Conservation (phyloP, 2,888 invertebrate species). For the Apamea monoglypha region DNA sequence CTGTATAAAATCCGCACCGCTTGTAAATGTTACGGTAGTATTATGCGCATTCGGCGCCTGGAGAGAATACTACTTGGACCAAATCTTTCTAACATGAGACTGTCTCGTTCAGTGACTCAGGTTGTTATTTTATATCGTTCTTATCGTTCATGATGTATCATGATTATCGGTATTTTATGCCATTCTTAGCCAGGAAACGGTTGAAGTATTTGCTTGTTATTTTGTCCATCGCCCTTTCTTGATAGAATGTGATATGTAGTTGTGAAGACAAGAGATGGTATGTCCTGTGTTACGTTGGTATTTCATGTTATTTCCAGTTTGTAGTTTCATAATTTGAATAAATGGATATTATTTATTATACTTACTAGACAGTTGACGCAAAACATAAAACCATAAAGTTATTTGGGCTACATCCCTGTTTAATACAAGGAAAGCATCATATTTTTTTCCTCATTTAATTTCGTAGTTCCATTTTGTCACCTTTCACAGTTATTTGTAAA, state of each 20-base stretch:
- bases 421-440: background rate
- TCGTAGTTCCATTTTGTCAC: background rate
- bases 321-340: slow-evolving; percentile 13
- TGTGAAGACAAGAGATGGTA: slow-evolving; percentile 21
- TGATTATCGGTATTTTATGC: background rate
- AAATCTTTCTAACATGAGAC: background rate
- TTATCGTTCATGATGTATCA: too few species aligned
- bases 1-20: background rate
- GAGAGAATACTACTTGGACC: background rate
- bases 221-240: slow-evolving; percentile 46
- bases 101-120: background rate
- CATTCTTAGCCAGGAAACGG: background rate
- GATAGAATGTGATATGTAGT: slow-evolving; percentile 39
- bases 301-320: slow-evolving; percentile 32
- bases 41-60: background rate
- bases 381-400: slow-evolving; percentile 13
- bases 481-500: background rate
- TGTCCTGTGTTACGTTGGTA: slow-evolving; percentile 16
- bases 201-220: background rate
- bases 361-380: slow-evolving; percentile 12
- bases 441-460: slow-evolving; percentile 8
- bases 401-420: background rate
- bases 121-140: background rate
- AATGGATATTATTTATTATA: slow-evolving; percentile 12
- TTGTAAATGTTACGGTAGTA: background rate